phyloP scores from a whole-genome alignment of 2,888 invertebrate species.

The Athrips mouffetella region DNA sequence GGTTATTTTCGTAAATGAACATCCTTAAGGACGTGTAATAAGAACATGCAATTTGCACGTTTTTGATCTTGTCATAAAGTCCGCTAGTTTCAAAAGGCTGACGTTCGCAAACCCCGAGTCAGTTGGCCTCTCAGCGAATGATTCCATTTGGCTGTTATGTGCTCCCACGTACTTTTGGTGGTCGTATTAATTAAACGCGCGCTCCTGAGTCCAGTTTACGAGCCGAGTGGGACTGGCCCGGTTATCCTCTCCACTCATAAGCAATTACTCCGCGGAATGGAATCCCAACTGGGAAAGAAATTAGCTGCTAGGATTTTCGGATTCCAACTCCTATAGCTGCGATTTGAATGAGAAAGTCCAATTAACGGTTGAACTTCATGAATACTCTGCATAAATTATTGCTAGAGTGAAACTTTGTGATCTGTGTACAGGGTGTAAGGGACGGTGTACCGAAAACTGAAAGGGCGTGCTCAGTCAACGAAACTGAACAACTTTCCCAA shows the following conservation, averaged over 20 bases:
- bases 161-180: constrained; percentile 64
- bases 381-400: too few species aligned
- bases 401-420: too few species aligned
- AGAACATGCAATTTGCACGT: not conserved
- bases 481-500: too few species aligned
- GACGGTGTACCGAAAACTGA: too few species aligned
- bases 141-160: constrained; percentile 61
- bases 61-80: not conserved
- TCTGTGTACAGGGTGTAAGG: too few species aligned
- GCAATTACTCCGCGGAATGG: constrained; percentile 72
- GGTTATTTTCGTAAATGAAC: too few species aligned
- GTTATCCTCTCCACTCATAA: constrained; percentile 75
- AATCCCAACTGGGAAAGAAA: constrained; percentile 66
- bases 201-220: constrained; percentile 73
- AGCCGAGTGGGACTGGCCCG: constrained; percentile 69
- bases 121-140: constrained; percentile 61
- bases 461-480: too few species aligned
- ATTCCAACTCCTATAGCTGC: constrained; percentile 42
- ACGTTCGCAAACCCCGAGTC: constrained; percentile 36
- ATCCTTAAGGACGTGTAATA: too few species aligned
- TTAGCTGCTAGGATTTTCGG: constrained; percentile 63
- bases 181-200: constrained; percentile 76
- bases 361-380: too few species aligned
- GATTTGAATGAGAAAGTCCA: constrained; percentile 41
- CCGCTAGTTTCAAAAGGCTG: not conserved